A percentile compares a stretch with the other conserved stretches of the same genome.
phyloP scores from a whole-genome alignment of 2,113 vertebrate species.

The Silurus meridionalis region DNA sequence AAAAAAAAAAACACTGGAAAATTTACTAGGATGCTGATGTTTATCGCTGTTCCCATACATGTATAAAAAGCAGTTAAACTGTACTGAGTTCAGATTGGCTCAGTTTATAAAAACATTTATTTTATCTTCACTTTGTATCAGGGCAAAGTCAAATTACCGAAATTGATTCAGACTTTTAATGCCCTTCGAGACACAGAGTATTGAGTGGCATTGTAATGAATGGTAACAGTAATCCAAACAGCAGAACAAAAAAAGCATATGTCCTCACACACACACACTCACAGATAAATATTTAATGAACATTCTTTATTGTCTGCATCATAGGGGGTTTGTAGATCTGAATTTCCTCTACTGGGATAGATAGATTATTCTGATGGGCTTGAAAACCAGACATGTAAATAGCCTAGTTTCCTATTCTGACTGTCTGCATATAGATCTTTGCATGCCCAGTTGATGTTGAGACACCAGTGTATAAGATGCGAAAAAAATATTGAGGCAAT shows the following conservation, averaged over 20 bases:
- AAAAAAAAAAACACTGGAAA: not conserved
- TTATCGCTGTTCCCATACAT: not conserved
- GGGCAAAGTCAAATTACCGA: conserved; percentile 57
- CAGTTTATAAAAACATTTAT: conserved; percentile 23
- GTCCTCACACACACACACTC: conserved; percentile 30
- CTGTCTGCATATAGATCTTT: not conserved
- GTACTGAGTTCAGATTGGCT: not conserved
- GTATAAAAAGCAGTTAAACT: not conserved
- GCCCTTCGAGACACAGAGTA: conserved; percentile 57
- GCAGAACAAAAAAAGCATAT: conserved; percentile 57
- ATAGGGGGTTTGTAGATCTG: not conserved
- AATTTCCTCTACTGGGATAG: not conserved
- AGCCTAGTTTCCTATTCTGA: not conserved
- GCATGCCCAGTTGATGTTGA: not conserved
- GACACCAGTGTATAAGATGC: not conserved
- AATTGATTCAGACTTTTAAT: conserved; percentile 62
- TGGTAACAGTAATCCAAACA: conserved; percentile 67
- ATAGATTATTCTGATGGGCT: not conserved
- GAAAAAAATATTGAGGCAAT: not conserved
- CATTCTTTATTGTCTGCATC: not conserved
- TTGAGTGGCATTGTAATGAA: conserved; percentile 65
- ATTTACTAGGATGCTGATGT: not conserved
- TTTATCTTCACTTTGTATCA: conserved; percentile 54
- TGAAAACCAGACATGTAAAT: not conserved
- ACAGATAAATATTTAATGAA: conserved; percentile 25